A percentile compares a stretch with the other conserved stretches of the same genome.
These are phyloP conservation scores for Scrobipalpa atriplicella DNA, from an alignment of 2,888 invertebrate genomes.

Conservation along the genomic window DNA sequence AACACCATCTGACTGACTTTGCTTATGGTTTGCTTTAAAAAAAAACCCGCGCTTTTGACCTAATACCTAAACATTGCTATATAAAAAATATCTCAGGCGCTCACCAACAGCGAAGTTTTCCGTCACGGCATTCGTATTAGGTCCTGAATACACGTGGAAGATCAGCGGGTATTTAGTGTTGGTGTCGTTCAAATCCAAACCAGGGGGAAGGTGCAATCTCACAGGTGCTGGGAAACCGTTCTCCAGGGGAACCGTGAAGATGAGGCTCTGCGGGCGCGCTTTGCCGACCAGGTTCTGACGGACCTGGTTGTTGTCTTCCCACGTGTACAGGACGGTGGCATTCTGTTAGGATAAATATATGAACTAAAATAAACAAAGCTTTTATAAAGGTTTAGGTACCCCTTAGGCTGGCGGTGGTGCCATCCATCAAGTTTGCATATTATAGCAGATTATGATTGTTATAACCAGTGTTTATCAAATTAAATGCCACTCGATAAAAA, in stretches of 20 bases:
- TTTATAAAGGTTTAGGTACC: too few relatives aligned
- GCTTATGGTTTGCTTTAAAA: too few relatives aligned
- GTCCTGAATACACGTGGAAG: slow-evolving; percentile 92
- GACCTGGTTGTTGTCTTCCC: slow-evolving; percentile 84
- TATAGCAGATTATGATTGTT: too few relatives aligned
- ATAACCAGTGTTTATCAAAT: too few relatives aligned
- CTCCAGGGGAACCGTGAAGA: slow-evolving; percentile 81
- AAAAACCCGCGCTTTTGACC: too few relatives aligned
- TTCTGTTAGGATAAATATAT: slow-evolving; percentile 41
- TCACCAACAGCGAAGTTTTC: slow-evolving; percentile 85
- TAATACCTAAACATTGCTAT: neutral
- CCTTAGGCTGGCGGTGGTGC: too few relatives aligned
- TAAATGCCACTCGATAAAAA: too few relatives aligned
- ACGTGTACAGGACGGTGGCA: slow-evolving; percentile 54
- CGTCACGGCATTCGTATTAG: slow-evolving; percentile 89
- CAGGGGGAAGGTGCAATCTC: slow-evolving; percentile 86
- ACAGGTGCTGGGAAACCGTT: slow-evolving; percentile 84
- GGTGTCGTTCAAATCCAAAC: slow-evolving; percentile 81
- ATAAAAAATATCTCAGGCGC: slow-evolving; percentile 37
- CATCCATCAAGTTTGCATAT: too few relatives aligned
- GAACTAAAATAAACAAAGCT: too few relatives aligned
- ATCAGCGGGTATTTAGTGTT: slow-evolving; percentile 86
- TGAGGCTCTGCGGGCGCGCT: slow-evolving; percentile 75
- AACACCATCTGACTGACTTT: too few relatives aligned
- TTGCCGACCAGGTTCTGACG: slow-evolving; percentile 77